These are phyloP conservation scores for Urosaurus nigricauda DNA, from an alignment of 2,797 vertebrate species.

Conservation along the genomic window DNA sequence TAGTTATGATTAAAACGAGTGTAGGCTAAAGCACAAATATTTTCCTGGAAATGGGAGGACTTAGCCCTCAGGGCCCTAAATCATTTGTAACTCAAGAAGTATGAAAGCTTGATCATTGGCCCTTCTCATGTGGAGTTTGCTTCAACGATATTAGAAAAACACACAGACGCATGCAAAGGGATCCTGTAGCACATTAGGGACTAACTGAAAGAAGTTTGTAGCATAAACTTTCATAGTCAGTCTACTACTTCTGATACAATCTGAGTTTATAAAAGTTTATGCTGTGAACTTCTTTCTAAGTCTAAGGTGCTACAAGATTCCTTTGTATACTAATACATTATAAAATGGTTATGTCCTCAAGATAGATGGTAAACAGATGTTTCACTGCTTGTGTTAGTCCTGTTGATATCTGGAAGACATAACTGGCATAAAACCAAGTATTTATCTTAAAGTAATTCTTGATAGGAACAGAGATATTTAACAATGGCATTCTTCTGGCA, in stretches of 20 bases:
- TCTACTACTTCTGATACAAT: too few relatives aligned
- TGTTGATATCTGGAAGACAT: not conserved
- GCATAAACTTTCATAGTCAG: too few relatives aligned
- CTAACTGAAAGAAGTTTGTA: too few relatives aligned
- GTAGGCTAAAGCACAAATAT: not conserved
- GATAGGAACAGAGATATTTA: too few relatives aligned
- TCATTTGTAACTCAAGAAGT: not conserved
- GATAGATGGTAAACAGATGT: not conserved
- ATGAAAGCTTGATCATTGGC: not conserved
- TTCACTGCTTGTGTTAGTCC: not conserved
- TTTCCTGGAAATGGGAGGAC: not conserved
- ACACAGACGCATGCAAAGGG: too few relatives aligned
- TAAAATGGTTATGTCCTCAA: not conserved
- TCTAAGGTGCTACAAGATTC: too few relatives aligned
- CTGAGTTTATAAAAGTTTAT: too few relatives aligned
- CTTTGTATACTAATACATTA: too few relatives aligned
- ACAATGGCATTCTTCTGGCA: not conserved
- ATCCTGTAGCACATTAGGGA: too few relatives aligned
- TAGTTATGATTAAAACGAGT: not conserved
- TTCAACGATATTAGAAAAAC: not conserved
- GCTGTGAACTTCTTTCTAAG: too few relatives aligned
- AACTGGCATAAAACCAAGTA: not conserved
- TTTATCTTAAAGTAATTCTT: not conserved
- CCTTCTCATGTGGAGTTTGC: not conserved
- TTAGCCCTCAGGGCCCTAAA: not conserved